Percentiles rank a stretch among this genome's conserved stretches.
Evolutionary conservation across 2,888 invertebrate genomes (phyloP).

Genomic region (Morpho achilles): DNA sequence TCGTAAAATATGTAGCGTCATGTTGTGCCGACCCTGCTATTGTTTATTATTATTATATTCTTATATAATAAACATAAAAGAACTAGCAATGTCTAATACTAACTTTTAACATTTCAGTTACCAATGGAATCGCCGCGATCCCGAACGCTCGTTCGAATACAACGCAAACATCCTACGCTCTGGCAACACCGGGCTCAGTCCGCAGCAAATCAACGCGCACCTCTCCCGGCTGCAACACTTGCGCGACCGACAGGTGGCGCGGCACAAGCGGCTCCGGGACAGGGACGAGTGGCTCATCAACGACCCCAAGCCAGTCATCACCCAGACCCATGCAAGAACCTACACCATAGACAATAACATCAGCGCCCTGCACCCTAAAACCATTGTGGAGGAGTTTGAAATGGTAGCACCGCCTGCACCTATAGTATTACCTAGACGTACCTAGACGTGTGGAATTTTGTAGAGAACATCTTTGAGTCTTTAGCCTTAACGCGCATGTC

Average conservation of each 20-base stretch:
- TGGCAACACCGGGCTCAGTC: constrained; percentile 60
- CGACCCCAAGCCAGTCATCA: constrained; percentile 53
- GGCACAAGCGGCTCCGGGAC: constrained; percentile 47
- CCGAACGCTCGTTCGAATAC: constrained; percentile 63
- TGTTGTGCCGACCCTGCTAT: no score
- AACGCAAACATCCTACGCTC: constrained; percentile 65
- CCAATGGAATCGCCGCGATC: constrained; percentile 69
- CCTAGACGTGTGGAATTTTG: constrained; percentile 35
- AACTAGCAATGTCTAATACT: no score
- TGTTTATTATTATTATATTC: no score
- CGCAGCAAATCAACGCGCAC: constrained; percentile 60
- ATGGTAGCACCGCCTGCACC: constrained; percentile 55
- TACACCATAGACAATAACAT: constrained; percentile 75
- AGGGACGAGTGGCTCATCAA: constrained; percentile 60
- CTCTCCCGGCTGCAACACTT: constrained; percentile 60
- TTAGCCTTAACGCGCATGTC: background rate
- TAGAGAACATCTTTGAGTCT: constrained; percentile 25
- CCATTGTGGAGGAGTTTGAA: constrained; percentile 77
- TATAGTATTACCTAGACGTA: constrained; percentile 37
- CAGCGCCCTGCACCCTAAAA: constrained; percentile 78
- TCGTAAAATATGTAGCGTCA: no score
- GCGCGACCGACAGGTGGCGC: constrained; percentile 63
- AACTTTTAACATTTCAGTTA: constrained; percentile 49
- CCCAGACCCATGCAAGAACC: constrained; percentile 72
- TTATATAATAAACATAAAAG: no score